Base-by-base conservation (phyloP, 2,888 invertebrate genomes). In the Erynnis tages region DNA sequence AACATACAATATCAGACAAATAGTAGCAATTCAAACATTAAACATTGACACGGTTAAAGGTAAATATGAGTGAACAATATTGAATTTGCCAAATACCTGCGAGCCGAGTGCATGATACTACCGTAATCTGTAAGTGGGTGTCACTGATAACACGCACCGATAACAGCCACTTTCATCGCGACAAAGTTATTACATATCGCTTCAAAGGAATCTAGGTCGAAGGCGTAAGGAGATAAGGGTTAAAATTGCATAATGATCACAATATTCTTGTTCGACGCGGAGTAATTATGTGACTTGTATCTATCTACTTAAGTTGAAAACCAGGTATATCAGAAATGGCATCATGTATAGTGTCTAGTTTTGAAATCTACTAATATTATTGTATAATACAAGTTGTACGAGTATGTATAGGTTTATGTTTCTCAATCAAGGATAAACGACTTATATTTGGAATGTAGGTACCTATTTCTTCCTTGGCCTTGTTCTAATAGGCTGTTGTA, bases 141-240 rank as follows among this genome's bases (percentile, higher is more conserved):
- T 50, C 50, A 37, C 27, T 50, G 50, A 50, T 50, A 43, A 37
- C 17, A 41, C 35, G 19, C 8, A 16, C 25, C 35, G 46, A 43
- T 46, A 35, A 37, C 35, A 49, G 17, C 35, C 50, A 43, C 50
- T 50, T 50, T 50, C 50, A 50, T 50, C 50, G 43, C 49, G 35
- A 49, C 49, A 23, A 50, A 27, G 21, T 43, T 43, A 50, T 43
- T 50, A 40, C 32, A 17, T 32, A 41, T 25, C 17, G 27, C 41
- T 32, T 1, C 41, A 27, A 10, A n/a, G n/a, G 8, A 43, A 25
- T 35, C 19, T 43, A 7, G 25, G 6, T 8, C 13, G 5, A 13
- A 29, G 11, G 1, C 1, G 7, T 7, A 35, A 10, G 2, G 27
- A 0, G n/a, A 27, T 35, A 50, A 14, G 35, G 19, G 10, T 29